A percentile compares a stretch with the other conserved stretches of the same genome.
Conservation (phyloP, 2,797 vertebrate genomes). For the Neopelma chrysocephalum region DNA sequence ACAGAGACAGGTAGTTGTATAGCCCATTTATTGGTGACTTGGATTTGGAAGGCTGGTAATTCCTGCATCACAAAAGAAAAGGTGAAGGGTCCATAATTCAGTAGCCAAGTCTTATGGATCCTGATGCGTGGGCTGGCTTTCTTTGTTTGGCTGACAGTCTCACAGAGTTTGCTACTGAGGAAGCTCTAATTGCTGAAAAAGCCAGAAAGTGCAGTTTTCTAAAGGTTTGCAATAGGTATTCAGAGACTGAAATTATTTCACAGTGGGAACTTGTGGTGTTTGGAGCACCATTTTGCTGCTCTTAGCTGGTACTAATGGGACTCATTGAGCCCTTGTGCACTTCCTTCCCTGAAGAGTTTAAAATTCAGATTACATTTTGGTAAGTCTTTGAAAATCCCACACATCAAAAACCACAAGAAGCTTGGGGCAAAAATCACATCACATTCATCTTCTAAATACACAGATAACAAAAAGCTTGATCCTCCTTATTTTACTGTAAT, state of each 20-base stretch:
- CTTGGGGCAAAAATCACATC: neutral
- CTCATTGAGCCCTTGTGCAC: neutral
- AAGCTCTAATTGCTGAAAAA: neutral
- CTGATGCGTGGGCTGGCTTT: neutral
- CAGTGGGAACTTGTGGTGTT: neutral
- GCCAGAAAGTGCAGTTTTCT: neutral
- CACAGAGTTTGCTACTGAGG: neutral
- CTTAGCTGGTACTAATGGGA: neutral
- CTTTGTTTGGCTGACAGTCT: neutral
- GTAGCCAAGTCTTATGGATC: neutral
- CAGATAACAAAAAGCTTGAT: neutral
- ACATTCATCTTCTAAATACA: neutral
- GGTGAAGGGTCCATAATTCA: neutral
- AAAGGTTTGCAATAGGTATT: neutral
- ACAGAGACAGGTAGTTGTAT: neutral
- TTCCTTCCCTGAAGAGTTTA: neutral
- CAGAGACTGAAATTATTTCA: neutral
- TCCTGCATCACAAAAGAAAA: neutral
- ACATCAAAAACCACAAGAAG: neutral
- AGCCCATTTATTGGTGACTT: neutral
- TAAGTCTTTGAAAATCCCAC: neutral
- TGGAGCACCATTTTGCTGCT: neutral
- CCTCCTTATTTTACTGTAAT: neutral
- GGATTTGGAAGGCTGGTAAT: neutral
- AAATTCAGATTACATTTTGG: neutral